Evolutionary conservation across 1,140 invertebrate species (phyloP).

Genomic region (Drosophila littoralis): DNA sequence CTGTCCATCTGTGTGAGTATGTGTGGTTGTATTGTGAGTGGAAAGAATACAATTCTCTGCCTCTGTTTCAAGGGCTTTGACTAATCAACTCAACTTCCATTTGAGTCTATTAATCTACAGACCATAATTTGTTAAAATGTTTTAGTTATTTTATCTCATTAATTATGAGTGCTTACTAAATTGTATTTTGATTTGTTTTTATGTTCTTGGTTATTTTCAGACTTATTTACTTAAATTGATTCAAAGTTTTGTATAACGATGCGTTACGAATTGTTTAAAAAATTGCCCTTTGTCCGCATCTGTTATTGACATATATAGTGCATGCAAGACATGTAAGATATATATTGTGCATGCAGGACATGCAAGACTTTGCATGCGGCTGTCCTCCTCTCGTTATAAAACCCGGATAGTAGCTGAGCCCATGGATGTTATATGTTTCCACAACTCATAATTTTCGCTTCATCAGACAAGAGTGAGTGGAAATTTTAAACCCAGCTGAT

Average conservation of each 20-base stretch:
- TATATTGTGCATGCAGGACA: neutral
- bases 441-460: constrained; percentile 9
- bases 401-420: neutral
- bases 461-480: neutral
- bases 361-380: too few species aligned
- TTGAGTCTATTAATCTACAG: neutral
- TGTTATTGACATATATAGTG: neutral
- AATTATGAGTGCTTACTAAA: neutral
- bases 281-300: neutral
- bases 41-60: constrained; percentile 23
- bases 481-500: constrained; percentile 11
- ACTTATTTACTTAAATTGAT: neutral
- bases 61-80: neutral
- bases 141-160: neutral
- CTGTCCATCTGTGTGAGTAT: neutral
- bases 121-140: neutral
- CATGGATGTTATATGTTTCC: neutral
- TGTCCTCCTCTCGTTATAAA: neutral
- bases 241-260: neutral
- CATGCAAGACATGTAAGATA: neutral
- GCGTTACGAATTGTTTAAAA: neutral
- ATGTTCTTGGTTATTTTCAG: too few species aligned
- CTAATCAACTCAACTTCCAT: neutral
- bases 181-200: too few species aligned
- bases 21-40: constrained; percentile 2